Percentiles rank a stretch among this genome's conserved stretches.
These are phyloP conservation scores for Acanthornis magna DNA, from an alignment of 2,797 vertebrate species.

Conservation along the genomic window DNA sequence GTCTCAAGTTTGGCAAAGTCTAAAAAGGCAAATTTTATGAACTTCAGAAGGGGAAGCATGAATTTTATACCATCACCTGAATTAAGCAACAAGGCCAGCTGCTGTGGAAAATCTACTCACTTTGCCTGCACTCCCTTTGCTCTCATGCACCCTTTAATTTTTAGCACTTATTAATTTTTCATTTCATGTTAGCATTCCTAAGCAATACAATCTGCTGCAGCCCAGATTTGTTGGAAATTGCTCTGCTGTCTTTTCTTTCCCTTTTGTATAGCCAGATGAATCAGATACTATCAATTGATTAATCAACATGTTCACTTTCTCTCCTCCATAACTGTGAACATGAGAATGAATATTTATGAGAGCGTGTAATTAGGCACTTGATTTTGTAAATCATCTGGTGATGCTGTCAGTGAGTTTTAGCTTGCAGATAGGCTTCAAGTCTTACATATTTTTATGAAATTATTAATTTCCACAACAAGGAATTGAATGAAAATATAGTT, in stretches of 20 bases:
- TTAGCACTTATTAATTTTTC: not conserved
- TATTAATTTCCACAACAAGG: constrained; percentile 7
- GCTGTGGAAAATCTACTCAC: not conserved
- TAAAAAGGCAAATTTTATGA: not conserved
- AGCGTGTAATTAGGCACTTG: constrained; percentile 69
- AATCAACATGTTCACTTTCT: constrained; percentile 69
- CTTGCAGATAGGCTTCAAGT: constrained; percentile 35
- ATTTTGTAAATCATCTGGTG: constrained; percentile 69
- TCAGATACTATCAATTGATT: constrained; percentile 74
- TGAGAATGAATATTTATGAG: constrained; percentile 76
- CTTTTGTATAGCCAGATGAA: constrained; percentile 50
- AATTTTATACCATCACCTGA: not conserved
- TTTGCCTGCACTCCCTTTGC: not conserved
- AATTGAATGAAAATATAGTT: not conserved
- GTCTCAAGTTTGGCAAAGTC: not conserved
- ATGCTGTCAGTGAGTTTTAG: constrained; percentile 23
- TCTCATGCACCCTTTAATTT: not conserved
- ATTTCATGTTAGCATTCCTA: not conserved
- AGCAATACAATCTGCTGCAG: not conserved
- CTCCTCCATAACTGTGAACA: constrained; percentile 65
- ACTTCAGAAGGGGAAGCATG: accelerated
- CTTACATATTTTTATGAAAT: constrained; percentile 29
- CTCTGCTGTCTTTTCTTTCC: not conserved
- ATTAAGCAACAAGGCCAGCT: not conserved
- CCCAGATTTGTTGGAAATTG: not conserved